Evolutionary conservation across 2,797 vertebrate species (phyloP).

Genomic region (Gephyroberyx darwinii): DNA sequence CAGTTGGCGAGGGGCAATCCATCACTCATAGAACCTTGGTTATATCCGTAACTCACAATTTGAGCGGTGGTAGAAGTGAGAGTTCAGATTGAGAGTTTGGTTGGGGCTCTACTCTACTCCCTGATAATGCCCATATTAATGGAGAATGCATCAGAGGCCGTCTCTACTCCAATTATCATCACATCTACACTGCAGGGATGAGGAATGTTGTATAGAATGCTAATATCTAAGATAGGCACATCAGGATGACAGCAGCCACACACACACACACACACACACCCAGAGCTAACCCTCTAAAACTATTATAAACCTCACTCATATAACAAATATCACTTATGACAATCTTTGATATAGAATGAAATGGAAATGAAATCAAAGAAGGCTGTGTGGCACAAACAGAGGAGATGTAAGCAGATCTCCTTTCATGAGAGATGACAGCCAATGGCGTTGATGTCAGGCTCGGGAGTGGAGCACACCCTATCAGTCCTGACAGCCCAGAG

Average conservation of each 20-base stretch:
- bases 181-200: constrained; percentile 40
- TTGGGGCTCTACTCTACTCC: neutral
- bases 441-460: constrained; percentile 12
- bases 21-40: neutral
- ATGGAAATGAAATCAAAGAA: constrained; percentile 32
- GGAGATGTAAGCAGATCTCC: constrained; percentile 29
- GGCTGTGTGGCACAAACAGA: constrained; percentile 16
- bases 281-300: constrained; percentile 14
- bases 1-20: too few relatives aligned
- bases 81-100: constrained; percentile 6
- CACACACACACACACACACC: neutral
- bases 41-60: neutral
- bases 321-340: constrained; percentile 16
- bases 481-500: constrained; percentile 8
- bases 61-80: constrained; percentile 4
- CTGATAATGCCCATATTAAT: constrained; percentile 30
- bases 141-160: constrained; percentile 19
- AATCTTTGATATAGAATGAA: constrained; percentile 30
- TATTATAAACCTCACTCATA: constrained; percentile 11
- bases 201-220: constrained; percentile 49
- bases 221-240: constrained; percentile 1
- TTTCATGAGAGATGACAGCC: constrained; percentile 39
- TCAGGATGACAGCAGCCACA: neutral
- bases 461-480: neutral
- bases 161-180: constrained; percentile 54